Conservation (phyloP, 1,140 invertebrate species). For the Marisa cornuarietis region DNA sequence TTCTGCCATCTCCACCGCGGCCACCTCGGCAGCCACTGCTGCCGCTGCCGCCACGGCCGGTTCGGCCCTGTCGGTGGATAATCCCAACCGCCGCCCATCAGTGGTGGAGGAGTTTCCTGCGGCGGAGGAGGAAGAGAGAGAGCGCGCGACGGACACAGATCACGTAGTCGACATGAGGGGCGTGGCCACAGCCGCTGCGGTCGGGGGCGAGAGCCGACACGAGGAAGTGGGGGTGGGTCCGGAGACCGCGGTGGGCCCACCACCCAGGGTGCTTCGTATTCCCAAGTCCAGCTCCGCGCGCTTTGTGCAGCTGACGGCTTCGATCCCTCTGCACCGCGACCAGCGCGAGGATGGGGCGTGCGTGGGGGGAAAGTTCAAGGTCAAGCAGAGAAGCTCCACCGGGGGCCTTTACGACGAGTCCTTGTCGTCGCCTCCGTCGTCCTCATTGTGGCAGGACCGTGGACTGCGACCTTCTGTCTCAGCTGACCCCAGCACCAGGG, state of each 20-base stretch:
- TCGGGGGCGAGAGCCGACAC: neutral
- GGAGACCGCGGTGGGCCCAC: neutral
- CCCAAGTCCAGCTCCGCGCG: constrained; percentile 11
- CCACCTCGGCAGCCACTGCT: constrained; percentile 6
- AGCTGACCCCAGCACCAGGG: neutral
- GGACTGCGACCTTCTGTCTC: neutral
- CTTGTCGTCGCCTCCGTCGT: too few relatives aligned
- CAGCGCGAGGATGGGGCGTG: constrained; percentile 17
- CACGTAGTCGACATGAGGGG: neutral
- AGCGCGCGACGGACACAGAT: too few relatives aligned
- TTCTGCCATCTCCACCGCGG: neutral
- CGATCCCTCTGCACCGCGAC: constrained; percentile 16
- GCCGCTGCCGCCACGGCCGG: constrained; percentile 15
- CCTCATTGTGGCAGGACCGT: too few relatives aligned
- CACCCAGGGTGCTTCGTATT: neutral
- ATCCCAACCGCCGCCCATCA: neutral
- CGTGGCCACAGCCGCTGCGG: neutral
- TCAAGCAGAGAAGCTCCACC: neutral
- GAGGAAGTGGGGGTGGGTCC: neutral
- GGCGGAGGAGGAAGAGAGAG: too few relatives aligned
- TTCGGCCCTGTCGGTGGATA: neutral
- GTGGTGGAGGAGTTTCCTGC: too few relatives aligned
- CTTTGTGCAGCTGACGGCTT: constrained; percentile 11
- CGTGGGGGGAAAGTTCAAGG: constrained; percentile 19
- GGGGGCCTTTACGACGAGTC: too few relatives aligned